Evolutionary conservation across 2,797 vertebrate genomes (phyloP).

Genomic region (Epinephelus coioides): DNA sequence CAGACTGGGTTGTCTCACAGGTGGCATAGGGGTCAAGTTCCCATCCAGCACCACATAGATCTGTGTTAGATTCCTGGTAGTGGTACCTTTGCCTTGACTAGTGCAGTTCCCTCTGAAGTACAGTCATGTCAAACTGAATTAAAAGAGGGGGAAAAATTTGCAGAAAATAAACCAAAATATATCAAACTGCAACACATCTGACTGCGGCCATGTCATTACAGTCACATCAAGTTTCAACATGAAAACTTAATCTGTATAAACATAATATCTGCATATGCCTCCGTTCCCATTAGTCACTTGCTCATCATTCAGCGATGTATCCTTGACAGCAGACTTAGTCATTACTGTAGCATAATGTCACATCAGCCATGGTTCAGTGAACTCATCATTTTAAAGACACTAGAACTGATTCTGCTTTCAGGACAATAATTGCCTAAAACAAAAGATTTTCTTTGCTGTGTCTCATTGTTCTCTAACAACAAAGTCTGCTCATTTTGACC

Average conservation of each 20-base stretch:
- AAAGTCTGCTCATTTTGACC: slow-evolving; percentile 2
- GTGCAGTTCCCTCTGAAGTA: neutral
- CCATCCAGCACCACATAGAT: neutral
- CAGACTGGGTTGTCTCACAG: too few relatives aligned
- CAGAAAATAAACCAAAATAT: neutral
- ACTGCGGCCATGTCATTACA: neutral
- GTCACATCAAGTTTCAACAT: neutral
- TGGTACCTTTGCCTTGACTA: neutral
- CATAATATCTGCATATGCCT: neutral
- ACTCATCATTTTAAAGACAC: neutral
- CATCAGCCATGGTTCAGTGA: neutral
- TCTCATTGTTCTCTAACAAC: neutral
- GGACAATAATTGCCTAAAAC: neutral
- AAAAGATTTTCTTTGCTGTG: neutral
- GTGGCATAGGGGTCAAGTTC: neutral
- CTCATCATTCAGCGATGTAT: neutral
- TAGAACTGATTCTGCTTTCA: neutral
- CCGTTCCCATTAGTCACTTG: neutral
- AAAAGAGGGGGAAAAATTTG: neutral
- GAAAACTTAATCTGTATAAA: neutral
- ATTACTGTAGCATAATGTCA: neutral
- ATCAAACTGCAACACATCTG: neutral
- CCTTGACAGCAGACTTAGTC: neutral
- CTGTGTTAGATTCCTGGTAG: neutral
- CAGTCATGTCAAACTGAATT: neutral